phyloP scores from a whole-genome alignment of 2,797 vertebrate species.

The Phoxinus dragarum region DNA sequence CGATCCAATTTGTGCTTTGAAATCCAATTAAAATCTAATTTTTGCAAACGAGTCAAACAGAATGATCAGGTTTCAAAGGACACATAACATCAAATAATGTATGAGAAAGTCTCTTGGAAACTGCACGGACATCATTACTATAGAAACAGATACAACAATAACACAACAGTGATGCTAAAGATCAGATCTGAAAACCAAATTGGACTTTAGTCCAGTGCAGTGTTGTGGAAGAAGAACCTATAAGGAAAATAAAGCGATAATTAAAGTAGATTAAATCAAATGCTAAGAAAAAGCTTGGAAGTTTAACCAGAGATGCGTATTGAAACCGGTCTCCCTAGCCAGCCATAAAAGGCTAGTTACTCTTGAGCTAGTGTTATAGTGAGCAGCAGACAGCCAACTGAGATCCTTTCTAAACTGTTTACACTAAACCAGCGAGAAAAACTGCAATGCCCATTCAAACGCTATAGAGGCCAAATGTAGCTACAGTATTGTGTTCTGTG shows the following conservation, averaged over 20 bases:
- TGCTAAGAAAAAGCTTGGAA: background rate
- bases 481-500: background rate
- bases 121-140: background rate
- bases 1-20: background rate
- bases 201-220: background rate
- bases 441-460: slow-evolving; percentile 70
- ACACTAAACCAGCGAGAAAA: slow-evolving; percentile 71
- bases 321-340: slow-evolving; percentile 69
- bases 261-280: slow-evolving; percentile 1
- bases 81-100: background rate
- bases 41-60: background rate
- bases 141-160: background rate
- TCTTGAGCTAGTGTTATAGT: slow-evolving; percentile 47
- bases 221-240: background rate
- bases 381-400: slow-evolving; percentile 47
- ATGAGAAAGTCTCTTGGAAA: background rate
- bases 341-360: slow-evolving; percentile 72
- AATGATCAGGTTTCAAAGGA: background rate
- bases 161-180: background rate
- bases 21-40: background rate
- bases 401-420: slow-evolving; percentile 71
- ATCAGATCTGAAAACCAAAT: slow-evolving; percentile 3
- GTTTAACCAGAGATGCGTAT: slow-evolving; percentile 16
- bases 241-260: background rate
- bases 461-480: slow-evolving; percentile 13